A percentile compares a stretch with the other conserved stretches of the same genome.
These are phyloP conservation scores for Camptogramma bilineatum DNA, from an alignment of 2,888 invertebrate genomes.

Conservation along the genomic window DNA sequence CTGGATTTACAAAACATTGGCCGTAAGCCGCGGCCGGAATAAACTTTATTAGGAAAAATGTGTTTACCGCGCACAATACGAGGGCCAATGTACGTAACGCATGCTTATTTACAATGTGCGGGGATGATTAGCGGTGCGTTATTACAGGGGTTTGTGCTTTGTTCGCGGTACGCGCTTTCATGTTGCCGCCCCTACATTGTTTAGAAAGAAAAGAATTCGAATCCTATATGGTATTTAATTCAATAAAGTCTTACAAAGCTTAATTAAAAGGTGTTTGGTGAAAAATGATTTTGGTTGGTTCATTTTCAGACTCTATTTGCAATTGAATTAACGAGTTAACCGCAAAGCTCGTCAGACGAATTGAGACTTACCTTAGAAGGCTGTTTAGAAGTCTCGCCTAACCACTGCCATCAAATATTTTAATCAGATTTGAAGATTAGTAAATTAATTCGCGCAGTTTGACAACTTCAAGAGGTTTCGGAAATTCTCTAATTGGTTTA, in stretches of 20 bases:
- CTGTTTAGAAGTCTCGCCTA: conserved; percentile 22
- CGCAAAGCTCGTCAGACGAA: not conserved
- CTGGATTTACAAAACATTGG: conserved; percentile 79
- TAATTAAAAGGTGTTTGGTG: not conserved
- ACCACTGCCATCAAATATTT: conserved; percentile 33
- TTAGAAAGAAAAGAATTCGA: conserved; percentile 22
- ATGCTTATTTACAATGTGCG: conserved; percentile 52
- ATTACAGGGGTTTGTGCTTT: conserved; percentile 38
- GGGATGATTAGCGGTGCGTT: conserved; percentile 38
- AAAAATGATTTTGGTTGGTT: not conserved
- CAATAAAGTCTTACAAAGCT: not conserved
- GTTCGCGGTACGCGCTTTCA: conserved; percentile 25
- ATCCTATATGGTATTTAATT: conserved; percentile 9
- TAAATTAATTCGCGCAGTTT: conserved; percentile 59
- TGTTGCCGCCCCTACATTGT: conserved; percentile 18
- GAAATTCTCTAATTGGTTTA: conserved; percentile 65
- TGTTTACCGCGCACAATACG: conserved; percentile 56
- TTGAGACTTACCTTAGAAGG: conserved; percentile 7
- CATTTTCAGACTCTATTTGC: conserved; percentile 4
- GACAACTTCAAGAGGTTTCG: conserved; percentile 61
- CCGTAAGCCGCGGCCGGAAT: conserved; percentile 65
- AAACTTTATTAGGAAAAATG: conserved; percentile 81
- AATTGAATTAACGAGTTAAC: not conserved
- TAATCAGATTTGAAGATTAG: conserved; percentile 55
- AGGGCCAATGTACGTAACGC: conserved; percentile 47